Evolutionary conservation across 1,140 invertebrate species (phyloP).

Genomic region (Ericerus pela): DNA sequence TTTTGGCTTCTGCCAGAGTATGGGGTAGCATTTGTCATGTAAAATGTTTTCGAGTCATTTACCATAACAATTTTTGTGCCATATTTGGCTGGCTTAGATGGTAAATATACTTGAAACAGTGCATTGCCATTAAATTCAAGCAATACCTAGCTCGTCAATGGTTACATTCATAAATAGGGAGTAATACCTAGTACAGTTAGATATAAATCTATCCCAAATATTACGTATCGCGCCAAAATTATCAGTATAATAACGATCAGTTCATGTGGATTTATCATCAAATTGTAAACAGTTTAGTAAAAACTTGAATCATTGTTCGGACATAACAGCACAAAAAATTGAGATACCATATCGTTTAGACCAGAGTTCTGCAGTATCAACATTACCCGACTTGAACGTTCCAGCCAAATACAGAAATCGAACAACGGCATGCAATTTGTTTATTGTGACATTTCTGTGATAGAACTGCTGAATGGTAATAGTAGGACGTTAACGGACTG

Average conservation of each 20-base stretch:
- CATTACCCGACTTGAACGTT: not conserved
- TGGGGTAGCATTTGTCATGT: not conserved
- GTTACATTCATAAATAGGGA: not conserved
- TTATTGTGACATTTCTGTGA: not conserved
- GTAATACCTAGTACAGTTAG: not conserved
- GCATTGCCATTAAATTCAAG: not conserved
- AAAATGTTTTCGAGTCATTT: not conserved
- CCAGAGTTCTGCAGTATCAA: not conserved
- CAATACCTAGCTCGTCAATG: not conserved
- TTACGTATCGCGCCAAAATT: not conserved
- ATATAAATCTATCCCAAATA: not conserved
- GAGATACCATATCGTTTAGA: not conserved
- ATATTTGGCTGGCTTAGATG: not conserved
- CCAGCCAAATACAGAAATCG: not conserved
- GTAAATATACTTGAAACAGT: not conserved
- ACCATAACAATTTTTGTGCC: not conserved
- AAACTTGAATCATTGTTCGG: not conserved
- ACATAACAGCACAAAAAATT: not conserved
- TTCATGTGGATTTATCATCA: not conserved
- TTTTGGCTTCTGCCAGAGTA: not conserved
- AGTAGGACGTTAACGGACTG: not conserved
- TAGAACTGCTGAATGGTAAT: not conserved
- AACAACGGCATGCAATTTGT: not conserved
- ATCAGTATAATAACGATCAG: not conserved
- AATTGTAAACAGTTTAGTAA: not conserved